Evolutionary conservation across 1,140 invertebrate genomes (phyloP).

Genomic region (Drosophila virilis): DNA sequence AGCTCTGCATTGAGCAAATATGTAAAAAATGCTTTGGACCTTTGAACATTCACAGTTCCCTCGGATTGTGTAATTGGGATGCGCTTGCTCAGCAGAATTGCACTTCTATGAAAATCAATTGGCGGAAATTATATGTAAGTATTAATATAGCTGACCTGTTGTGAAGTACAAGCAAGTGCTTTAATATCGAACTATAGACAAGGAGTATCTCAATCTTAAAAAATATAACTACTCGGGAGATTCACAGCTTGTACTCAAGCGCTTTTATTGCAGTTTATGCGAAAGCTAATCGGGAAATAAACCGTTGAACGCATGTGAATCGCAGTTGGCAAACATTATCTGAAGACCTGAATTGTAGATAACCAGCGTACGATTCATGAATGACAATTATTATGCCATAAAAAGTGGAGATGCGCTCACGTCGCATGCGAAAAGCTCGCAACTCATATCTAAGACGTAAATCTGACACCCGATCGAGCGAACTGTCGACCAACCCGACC

Average conservation of each 20-base stretch:
- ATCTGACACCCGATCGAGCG: slow-evolving; percentile 33
- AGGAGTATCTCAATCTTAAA: background rate
- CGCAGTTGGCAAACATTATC: slow-evolving; percentile 49
- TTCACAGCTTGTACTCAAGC: no score
- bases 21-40: slow-evolving; percentile 28
- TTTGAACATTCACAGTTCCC: background rate
- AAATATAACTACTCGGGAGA: background rate
- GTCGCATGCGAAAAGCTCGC: slow-evolving; percentile 69
- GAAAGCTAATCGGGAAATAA: slow-evolving; percentile 19
- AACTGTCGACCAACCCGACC: slow-evolving; percentile 5
- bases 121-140: background rate
- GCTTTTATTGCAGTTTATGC: background rate
- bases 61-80: slow-evolving; percentile 51
- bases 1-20: slow-evolving; percentile 36
- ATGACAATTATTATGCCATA: slow-evolving; percentile 72
- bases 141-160: background rate
- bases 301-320: slow-evolving; percentile 35
- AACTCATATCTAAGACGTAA: slow-evolving; percentile 55
- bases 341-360: slow-evolving; percentile 39
- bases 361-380: slow-evolving; percentile 70
- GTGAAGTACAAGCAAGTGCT: no score
- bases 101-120: background rate
- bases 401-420: slow-evolving; percentile 49
- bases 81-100: slow-evolving; percentile 21
- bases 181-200: background rate